Base-by-base conservation (phyloP, 1,140 invertebrate genomes). In the Leptestheria dahalacensis region DNA sequence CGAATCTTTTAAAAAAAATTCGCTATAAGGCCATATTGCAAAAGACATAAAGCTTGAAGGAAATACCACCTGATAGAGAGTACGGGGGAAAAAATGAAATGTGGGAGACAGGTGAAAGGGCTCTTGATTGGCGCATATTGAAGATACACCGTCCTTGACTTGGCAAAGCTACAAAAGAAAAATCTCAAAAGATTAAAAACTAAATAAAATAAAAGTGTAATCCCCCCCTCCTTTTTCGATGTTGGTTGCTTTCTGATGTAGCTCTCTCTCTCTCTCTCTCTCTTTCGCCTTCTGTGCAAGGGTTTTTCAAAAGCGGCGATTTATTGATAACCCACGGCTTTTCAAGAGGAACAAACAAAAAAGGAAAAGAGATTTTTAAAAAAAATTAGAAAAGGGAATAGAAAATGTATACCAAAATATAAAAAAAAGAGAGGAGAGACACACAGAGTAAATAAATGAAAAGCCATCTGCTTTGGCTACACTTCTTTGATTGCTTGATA, bases 21-120 rank as follows among this genome's bases (percentile, higher is more conserved):
- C n/a, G n/a, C n/a, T n/a, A n/a, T n/a, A n/a, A n/a, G n/a, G n/a
- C n/a, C n/a, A n/a, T n/a, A n/a, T n/a, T 20, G 25, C 21, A 33
- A n/a, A 57, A 54, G 28, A 54, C 15, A 56, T 15, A 47, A 57
- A 57, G 15, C n/a, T n/a, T n/a, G n/a, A n/a, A n/a, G n/a, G n/a
- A n/a, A n/a, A n/a, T n/a, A n/a, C n/a, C n/a, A n/a, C n/a, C n/a
- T n/a, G n/a, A n/a, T n/a, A n/a, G n/a, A n/a, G n/a, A n/a, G n/a
- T n/a, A 15, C 6, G 33, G 15, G 15, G 15, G 6, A 41, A 41
- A 41, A 41, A 41, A 41, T 41, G 6, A 6, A 41, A 41, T 15
- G 15, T 9, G 33, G 6, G 33, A 41, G 33, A 41, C 33, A 41
- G 33, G 33, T 41, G 33, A 41, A 41, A 41, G 33, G 33, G 15